Base-by-base conservation (phyloP, 2,113 vertebrate genomes). In the Centropus bengalensis region DNA sequence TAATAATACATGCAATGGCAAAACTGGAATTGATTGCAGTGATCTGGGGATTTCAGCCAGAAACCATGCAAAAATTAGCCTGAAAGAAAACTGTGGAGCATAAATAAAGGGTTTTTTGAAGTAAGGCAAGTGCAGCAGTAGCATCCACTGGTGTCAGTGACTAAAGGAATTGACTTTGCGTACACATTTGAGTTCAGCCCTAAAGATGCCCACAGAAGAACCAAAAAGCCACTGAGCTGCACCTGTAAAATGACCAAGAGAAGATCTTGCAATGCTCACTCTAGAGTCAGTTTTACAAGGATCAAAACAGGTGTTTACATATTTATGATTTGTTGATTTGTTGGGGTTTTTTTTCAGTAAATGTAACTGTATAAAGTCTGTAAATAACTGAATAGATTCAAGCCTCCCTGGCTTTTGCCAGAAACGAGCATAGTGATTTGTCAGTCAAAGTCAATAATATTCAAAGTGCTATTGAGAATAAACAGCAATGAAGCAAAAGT, bases 51-150 rank as follows among this genome's bases (percentile, higher is more conserved):
- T 77, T 91, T 80, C 68, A 80, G 27, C 7, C 33, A 44, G 14
- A 40, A 89, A 55, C 23, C 1, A 0, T 23, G 9, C 1, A 3
- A 49, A 59, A 2, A 5, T 6, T 62, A 44, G 30, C 38, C 14
- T 1, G 4, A 30, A 30, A 71, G 58, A 69, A 76, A 88, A 9
- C 6, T 40, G 8, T 14, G 13, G 1, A 21, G 68, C 30, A 38
- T 78, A 64, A 55, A 52, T 58, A 58, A 62, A 59, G 27, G 47
- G 55, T 22, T 45, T 19, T 24, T 62, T 89, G 40, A 63, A 67
- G 68, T 45, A 58, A 76, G 42, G 26, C 36, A 63, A 70, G 28
- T 47, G n/a, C 23, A 70, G 51, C 33, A 36, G 40, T 33, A 64
- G 16, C 17, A 82, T 64, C 51, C 26, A 19, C 45, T 52, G 28